phyloP scores from a whole-genome alignment of 2,113 vertebrate species.

The Sitta europaea region DNA sequence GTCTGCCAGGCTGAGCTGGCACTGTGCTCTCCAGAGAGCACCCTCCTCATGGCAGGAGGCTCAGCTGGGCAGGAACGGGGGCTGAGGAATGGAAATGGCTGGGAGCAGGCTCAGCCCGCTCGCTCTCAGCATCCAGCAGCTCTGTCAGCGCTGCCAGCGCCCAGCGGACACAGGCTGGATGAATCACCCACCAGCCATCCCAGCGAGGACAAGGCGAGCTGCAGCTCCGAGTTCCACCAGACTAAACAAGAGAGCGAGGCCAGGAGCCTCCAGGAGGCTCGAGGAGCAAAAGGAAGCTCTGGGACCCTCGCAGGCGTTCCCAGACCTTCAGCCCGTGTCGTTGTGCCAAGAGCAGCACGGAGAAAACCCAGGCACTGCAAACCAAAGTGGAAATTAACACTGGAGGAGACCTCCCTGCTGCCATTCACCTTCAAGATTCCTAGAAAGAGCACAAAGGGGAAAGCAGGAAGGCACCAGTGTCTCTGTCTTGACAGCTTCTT shows the following conservation, averaged over 20 bases:
- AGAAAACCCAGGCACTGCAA: background rate
- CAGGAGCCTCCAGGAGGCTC: background rate
- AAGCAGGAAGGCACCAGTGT: background rate
- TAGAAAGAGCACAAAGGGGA: constrained; percentile 16
- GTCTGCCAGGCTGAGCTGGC: background rate
- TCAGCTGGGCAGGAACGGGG: background rate
- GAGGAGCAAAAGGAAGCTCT: background rate
- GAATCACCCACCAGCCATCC: constrained; percentile 10
- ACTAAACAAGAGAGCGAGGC: background rate
- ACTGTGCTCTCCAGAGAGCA: background rate
- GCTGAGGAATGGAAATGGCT: background rate
- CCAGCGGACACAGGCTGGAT: background rate
- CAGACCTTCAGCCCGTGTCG: background rate
- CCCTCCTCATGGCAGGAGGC: background rate
- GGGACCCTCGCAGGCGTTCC: background rate
- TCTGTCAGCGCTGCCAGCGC: background rate
- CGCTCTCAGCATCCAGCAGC: background rate
- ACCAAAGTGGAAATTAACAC: background rate
- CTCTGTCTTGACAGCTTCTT: constrained; percentile 30
- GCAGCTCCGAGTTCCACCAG: background rate
- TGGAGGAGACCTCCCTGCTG: background rate
- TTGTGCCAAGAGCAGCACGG: background rate
- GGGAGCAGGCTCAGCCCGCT: background rate
- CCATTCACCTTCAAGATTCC: background rate
- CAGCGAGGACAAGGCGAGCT: background rate